A percentile compares a stretch with the other conserved stretches of the same genome.
Evolutionary conservation across 2,797 vertebrate genomes (phyloP).

Genomic region (Hippopotamyrus pictus): DNA sequence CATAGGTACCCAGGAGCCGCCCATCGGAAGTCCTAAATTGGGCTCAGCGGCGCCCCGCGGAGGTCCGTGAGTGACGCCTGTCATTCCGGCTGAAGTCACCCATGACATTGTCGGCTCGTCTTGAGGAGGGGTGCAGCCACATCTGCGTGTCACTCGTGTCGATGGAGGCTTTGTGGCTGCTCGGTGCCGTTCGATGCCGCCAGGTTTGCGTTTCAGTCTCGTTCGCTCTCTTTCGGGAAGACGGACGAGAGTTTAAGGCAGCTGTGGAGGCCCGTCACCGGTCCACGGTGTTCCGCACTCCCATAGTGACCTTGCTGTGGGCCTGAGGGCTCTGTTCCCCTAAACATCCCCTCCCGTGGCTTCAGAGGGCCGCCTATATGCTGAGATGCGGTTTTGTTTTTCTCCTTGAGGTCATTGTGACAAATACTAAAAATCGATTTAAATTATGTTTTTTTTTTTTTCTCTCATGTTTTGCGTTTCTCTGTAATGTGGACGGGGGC

Average conservation of each 20-base stretch:
- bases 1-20: neutral
- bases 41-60: neutral
- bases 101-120: neutral
- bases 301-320: neutral
- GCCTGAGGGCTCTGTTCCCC: neutral
- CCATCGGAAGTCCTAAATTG: neutral
- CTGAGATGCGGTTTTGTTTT: neutral
- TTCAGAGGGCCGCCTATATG: neutral
- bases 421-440: neutral
- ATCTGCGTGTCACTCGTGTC: neutral
- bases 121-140: neutral
- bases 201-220: neutral
- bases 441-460: neutral
- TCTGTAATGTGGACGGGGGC: neutral
- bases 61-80: neutral
- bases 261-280: neutral
- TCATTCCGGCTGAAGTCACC: neutral
- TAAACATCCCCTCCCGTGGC: neutral
- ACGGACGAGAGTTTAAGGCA: neutral
- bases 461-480: neutral
- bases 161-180: neutral
- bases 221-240: neutral
- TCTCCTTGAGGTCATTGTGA: neutral
- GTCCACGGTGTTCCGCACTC: neutral
- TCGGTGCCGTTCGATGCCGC: neutral